These are phyloP conservation scores for Chaitophorus viminalis DNA, from an alignment of 2,888 invertebrate genomes.

Conservation along the genomic window DNA sequence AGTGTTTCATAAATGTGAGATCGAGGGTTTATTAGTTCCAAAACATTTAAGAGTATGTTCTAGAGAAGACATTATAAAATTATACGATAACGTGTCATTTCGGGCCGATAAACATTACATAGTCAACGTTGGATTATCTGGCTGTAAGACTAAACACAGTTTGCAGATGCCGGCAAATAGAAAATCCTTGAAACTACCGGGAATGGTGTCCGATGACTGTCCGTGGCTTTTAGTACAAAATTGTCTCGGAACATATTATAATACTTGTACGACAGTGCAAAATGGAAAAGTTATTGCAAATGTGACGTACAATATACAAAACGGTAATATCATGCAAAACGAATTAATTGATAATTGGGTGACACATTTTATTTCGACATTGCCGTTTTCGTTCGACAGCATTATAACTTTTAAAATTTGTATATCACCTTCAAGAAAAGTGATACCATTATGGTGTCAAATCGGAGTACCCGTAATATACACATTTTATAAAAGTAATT, in stretches of 20 bases:
- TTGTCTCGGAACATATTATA: constrained; percentile 77
- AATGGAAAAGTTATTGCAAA: constrained; percentile 82
- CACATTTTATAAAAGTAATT: constrained; percentile 79
- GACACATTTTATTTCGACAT: constrained; percentile 75
- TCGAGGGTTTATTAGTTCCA: constrained; percentile 76
- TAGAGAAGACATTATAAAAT: constrained; percentile 74
- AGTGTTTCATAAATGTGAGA: constrained; percentile 77
- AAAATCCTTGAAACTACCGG: constrained; percentile 74
- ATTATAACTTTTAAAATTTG: constrained; percentile 82
- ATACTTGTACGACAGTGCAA: constrained; percentile 85
- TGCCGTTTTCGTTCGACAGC: constrained; percentile 71
- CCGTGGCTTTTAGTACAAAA: constrained; percentile 85
- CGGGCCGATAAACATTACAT: constrained; percentile 76
- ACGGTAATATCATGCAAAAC: constrained; percentile 73
- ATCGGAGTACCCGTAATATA: constrained; percentile 85
- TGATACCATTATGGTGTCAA: constrained; percentile 76
- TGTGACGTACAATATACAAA: constrained; percentile 78
- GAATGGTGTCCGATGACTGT: constrained; percentile 78
- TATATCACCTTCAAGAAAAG: constrained; percentile 70
- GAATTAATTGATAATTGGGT: constrained; percentile 78
- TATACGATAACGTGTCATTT: constrained; percentile 76
- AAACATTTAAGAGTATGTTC: constrained; percentile 76
- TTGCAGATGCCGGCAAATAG: constrained; percentile 76
- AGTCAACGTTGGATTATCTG: constrained; percentile 79
- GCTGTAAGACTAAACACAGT: constrained; percentile 78